Evolutionary conservation across 1,140 invertebrate genomes (phyloP).

Genomic region (Lineus longissimus): DNA sequence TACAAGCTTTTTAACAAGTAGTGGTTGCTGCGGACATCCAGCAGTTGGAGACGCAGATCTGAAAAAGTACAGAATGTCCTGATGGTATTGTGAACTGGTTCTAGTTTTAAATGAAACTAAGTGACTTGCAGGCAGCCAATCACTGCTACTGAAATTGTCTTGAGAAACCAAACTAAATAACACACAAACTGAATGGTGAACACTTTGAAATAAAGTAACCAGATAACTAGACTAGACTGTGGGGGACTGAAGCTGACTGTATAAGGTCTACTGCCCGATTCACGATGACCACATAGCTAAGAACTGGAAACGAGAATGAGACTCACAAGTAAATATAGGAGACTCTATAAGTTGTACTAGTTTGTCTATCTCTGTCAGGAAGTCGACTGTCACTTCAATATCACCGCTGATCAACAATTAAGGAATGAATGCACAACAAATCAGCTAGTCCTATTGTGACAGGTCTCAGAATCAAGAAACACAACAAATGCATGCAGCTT

Average conservation of each 20-base stretch:
- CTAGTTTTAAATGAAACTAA: too few relatives aligned
- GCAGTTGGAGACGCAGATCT: conserved; percentile 88
- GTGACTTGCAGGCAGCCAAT: too few relatives aligned
- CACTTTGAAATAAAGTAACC: too few relatives aligned
- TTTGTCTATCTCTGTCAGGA: conserved; percentile 94
- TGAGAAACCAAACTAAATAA: too few relatives aligned
- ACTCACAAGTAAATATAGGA: conserved; percentile 96
- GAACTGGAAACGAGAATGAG: not conserved
- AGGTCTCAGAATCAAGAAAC: too few relatives aligned
- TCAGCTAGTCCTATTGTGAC: not conserved
- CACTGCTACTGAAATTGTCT: too few relatives aligned
- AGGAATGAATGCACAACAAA: conserved; percentile 16
- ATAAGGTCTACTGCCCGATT: too few relatives aligned
- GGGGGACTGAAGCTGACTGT: too few relatives aligned
- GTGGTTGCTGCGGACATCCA: conserved; percentile 74
- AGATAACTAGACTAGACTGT: too few relatives aligned
- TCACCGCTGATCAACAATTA: conserved; percentile 67
- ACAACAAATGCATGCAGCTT: too few relatives aligned
- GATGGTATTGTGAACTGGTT: not conserved
- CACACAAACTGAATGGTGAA: too few relatives aligned
- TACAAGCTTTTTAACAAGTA: conserved; percentile 86
- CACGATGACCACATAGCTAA: too few relatives aligned
- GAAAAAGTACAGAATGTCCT: conserved; percentile 23
- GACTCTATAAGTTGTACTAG: conserved; percentile 96
- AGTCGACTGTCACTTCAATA: conserved; percentile 93